Percentiles rank a stretch among this genome's conserved stretches.
Conservation (phyloP, 2,113 vertebrate species). For the Irena cyanogastra region DNA sequence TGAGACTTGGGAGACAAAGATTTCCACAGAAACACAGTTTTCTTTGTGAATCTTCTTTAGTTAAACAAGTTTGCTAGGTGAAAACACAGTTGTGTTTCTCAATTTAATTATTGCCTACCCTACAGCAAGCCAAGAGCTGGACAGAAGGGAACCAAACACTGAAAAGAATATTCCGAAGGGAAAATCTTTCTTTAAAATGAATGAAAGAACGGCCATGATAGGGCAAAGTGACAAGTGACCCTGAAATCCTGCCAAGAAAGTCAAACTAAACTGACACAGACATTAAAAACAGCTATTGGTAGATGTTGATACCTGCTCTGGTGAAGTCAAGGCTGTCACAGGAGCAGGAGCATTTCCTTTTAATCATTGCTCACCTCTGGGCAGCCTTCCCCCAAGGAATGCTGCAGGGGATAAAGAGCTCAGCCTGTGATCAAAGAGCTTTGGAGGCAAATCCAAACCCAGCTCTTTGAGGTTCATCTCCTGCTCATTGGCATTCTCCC, state of each 20-base stretch:
- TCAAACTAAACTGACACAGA: neutral
- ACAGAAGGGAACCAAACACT: neutral
- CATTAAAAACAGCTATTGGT: neutral
- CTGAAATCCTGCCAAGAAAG: neutral
- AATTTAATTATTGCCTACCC: neutral
- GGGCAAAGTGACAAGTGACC: neutral
- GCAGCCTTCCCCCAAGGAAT: neutral
- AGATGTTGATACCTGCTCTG: neutral
- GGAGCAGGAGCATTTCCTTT: neutral
- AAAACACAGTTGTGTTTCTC: neutral
- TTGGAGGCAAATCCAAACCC: neutral
- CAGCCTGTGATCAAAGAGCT: slow-evolving; percentile 5
- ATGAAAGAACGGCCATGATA: neutral
- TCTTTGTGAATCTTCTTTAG: neutral
- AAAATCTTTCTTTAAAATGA: neutral
- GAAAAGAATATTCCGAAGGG: neutral
- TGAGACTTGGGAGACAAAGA: neutral
- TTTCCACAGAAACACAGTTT: neutral
- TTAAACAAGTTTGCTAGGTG: neutral
- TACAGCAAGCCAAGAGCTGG: neutral
- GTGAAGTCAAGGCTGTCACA: neutral
- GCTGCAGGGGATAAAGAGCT: neutral
- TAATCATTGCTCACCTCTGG: slow-evolving; percentile 3
- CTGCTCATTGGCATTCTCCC: neutral
- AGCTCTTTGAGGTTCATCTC: neutral